A percentile compares a stretch with the other conserved stretches of the same genome.
Conservation (phyloP, 2,888 invertebrate species). For the Invenusta paracnida region DNA sequence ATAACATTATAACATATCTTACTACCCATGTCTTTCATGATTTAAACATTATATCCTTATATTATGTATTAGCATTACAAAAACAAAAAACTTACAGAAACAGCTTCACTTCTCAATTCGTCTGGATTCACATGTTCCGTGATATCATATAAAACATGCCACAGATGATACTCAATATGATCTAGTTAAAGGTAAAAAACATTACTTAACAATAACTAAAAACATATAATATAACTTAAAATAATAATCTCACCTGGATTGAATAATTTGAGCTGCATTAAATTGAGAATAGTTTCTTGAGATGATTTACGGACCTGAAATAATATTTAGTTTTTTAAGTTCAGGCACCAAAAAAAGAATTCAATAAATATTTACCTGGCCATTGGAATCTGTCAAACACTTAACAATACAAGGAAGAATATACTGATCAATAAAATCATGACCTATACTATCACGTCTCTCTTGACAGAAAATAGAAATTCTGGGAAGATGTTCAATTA, state of each 20-base stretch:
- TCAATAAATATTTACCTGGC: neutral
- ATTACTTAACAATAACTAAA: no score
- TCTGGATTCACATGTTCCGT: neutral
- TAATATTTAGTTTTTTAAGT: no score
- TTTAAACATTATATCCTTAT: neutral
- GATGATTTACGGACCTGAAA: neutral
- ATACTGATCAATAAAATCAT: neutral
- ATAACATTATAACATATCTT: neutral
- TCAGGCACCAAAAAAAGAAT: neutral
- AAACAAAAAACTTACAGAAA: neutral
- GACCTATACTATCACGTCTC: neutral
- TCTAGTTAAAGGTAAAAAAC: no score
- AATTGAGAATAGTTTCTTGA: neutral
- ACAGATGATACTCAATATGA: neutral
- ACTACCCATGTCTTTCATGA: neutral
- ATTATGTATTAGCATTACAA: neutral
- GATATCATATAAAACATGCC: neutral
- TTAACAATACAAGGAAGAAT: neutral
- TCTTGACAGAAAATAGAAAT: neutral
- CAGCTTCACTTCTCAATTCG: neutral
- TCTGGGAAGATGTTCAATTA: neutral
- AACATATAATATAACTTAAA: no score
- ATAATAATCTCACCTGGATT: neutral
- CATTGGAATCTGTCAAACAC: neutral
- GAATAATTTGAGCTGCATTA: neutral